Evolutionary conservation across 2,888 invertebrate genomes (phyloP).

Genomic region (Lottia gigantea): DNA sequence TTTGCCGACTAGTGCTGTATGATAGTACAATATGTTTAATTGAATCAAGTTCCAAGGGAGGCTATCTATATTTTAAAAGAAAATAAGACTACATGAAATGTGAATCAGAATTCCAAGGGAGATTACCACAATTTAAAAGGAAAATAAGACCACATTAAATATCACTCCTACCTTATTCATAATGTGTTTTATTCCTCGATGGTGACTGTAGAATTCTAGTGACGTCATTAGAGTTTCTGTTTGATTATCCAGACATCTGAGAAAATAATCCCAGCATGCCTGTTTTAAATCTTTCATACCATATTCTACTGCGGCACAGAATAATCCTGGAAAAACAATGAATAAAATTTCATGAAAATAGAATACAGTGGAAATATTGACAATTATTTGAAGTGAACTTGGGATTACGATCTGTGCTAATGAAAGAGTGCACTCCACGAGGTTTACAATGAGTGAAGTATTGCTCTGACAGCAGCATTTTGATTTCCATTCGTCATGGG

Average conservation of each 20-base stretch:
- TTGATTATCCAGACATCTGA: neutral
- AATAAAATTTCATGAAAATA: too few species aligned
- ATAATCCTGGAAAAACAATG: neutral
- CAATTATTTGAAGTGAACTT: neutral
- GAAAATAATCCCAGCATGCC: constrained; percentile 5
- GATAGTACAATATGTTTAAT: too few species aligned
- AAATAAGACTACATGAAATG: neutral
- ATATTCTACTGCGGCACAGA: neutral
- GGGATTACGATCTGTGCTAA: too few species aligned
- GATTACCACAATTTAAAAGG: too few species aligned
- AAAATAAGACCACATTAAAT: neutral
- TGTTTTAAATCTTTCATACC: neutral
- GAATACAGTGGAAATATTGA: neutral
- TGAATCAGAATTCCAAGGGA: too few species aligned
- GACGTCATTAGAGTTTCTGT: neutral
- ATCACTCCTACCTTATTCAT: neutral
- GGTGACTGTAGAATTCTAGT: neutral
- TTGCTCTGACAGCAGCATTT: too few species aligned
- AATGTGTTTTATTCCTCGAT: neutral
- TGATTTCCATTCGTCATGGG: too few species aligned
- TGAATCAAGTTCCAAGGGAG: too few species aligned
- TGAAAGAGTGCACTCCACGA: too few species aligned
- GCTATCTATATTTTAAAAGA: too few species aligned
- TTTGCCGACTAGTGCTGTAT: too few species aligned
- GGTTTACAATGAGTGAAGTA: too few species aligned